These are phyloP conservation scores for Coracopsis vasa DNA, from an alignment of 2,113 vertebrate genomes.

Conservation along the genomic window DNA sequence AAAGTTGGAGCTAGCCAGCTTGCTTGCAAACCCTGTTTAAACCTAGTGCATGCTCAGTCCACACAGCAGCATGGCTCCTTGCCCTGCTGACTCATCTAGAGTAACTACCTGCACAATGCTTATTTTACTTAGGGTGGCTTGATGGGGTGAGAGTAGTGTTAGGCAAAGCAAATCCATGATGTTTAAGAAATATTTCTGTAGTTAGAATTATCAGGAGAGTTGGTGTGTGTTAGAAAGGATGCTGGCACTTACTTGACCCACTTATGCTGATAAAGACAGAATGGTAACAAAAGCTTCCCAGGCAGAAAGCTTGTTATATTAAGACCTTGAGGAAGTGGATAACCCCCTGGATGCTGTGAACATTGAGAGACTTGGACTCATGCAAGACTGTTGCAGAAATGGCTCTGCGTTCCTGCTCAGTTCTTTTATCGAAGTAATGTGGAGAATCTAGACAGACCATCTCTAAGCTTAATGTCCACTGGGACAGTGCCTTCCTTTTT, in stretches of 20 bases:
- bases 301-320: background rate
- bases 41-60: background rate
- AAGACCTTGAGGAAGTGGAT: background rate
- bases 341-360: background rate
- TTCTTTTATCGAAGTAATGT: background rate
- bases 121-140: background rate
- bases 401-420: background rate
- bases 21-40: constrained; percentile 8
- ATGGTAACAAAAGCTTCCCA: background rate
- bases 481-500: background rate
- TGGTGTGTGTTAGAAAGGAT: background rate
- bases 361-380: background rate
- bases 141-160: background rate
- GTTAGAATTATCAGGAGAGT: background rate
- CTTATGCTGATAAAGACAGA: background rate
- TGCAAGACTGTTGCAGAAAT: background rate
- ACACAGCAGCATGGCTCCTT: background rate
- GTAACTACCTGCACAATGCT: background rate
- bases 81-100: background rate
- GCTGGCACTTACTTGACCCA: background rate
- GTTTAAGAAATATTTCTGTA: background rate
- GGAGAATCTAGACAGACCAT: background rate
- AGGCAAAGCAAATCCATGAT: background rate
- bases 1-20: background rate
- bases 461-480: background rate